Evolutionary conservation across 2,113 vertebrate genomes (phyloP).

Genomic region (Nibea albiflora): DNA sequence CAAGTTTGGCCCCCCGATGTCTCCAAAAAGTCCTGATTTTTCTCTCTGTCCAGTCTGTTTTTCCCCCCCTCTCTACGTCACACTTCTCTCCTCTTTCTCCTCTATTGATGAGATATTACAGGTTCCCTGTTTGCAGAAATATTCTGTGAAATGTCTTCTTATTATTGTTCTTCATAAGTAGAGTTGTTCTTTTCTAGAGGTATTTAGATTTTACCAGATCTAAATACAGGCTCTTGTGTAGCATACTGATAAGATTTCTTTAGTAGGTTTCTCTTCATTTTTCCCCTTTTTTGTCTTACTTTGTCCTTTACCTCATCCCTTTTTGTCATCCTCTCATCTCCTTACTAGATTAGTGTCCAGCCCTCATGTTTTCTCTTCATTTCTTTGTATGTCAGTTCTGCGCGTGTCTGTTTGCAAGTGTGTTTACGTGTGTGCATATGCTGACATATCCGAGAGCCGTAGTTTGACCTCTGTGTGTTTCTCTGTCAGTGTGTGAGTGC

Average conservation of each 20-base stretch:
- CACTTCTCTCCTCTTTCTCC: constrained; percentile 54
- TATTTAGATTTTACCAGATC: constrained; percentile 78
- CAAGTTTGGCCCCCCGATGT: constrained; percentile 62
- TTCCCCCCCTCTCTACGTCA: constrained; percentile 44
- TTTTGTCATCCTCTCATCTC: constrained; percentile 70
- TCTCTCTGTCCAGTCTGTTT: constrained; percentile 55
- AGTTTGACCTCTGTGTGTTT: constrained; percentile 45
- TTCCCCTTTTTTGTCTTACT: constrained; percentile 25
- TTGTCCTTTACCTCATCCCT: constrained; percentile 65
- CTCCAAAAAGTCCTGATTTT: constrained; percentile 64
- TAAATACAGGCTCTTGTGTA: constrained; percentile 78
- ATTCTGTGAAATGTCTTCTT: constrained; percentile 67
- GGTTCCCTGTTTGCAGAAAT: constrained; percentile 73
- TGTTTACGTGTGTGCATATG: constrained; percentile 37
- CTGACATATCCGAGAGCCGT: constrained; percentile 47
- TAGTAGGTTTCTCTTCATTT: constrained; percentile 61
- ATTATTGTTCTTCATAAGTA: constrained; percentile 63
- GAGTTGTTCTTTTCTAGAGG: constrained; percentile 65
- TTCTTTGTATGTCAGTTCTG: constrained; percentile 78
- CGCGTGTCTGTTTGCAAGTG: constrained; percentile 60
- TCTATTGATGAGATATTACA: constrained; percentile 62
- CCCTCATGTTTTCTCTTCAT: constrained; percentile 67
- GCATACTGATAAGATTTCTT: constrained; percentile 77
- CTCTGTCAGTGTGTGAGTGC: constrained; percentile 23
- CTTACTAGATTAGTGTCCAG: constrained; percentile 50